These are phyloP conservation scores for Columba janthina DNA, from an alignment of 2,113 vertebrate genomes.

Conservation along the genomic window DNA sequence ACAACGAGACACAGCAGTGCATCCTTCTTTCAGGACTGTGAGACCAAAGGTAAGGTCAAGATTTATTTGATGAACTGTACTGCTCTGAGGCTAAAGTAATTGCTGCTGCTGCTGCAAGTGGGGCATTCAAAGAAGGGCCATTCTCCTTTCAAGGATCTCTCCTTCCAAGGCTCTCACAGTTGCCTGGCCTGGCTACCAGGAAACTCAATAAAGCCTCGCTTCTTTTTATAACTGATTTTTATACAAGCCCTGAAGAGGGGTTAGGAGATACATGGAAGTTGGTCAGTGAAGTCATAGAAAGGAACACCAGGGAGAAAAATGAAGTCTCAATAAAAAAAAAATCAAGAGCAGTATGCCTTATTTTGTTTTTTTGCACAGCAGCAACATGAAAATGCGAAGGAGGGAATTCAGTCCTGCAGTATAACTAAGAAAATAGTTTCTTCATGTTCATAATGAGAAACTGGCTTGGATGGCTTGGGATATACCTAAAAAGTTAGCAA, in stretches of 20 bases:
- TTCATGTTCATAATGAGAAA: background rate
- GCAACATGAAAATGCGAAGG: background rate
- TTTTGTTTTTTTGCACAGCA: background rate
- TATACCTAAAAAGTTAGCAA: background rate
- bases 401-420: background rate
- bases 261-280: background rate
- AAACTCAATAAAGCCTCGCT: background rate
- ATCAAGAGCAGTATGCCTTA: background rate
- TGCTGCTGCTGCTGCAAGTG: background rate
- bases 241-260: background rate
- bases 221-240: background rate
- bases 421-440: background rate
- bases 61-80: background rate
- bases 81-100: background rate
- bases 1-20: slow-evolving; percentile 82
- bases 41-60: slow-evolving; percentile 87
- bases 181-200: background rate
- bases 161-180: background rate
- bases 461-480: background rate
- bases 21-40: slow-evolving; percentile 91
- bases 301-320: background rate
- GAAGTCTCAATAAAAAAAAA: background rate
- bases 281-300: background rate
- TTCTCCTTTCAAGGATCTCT: background rate
- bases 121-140: background rate